These are phyloP conservation scores for Bradypodion pumilum DNA, from an alignment of 2,797 vertebrate genomes.

Conservation along the genomic window DNA sequence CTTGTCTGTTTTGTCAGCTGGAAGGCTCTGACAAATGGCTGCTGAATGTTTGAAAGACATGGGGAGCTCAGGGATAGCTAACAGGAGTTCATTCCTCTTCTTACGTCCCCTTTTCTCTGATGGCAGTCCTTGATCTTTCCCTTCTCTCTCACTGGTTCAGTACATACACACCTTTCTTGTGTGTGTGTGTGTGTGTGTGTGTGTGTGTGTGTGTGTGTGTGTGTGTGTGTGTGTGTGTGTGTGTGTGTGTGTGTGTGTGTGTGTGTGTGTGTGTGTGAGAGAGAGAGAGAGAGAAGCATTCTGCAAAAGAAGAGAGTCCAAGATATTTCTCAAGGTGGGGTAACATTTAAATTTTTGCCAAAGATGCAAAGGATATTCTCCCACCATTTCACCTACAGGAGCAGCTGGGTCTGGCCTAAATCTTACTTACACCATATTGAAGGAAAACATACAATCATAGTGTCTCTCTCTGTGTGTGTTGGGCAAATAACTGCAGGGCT, in stretches of 20 bases:
- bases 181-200: too few relatives aligned
- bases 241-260: too few relatives aligned
- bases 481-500: too few relatives aligned
- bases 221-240: too few relatives aligned
- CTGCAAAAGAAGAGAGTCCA: neutral
- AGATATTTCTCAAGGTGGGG: neutral
- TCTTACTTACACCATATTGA: too few relatives aligned
- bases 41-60: neutral
- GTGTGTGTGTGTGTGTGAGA: too few relatives aligned
- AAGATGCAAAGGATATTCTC: too few relatives aligned
- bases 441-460: too few relatives aligned
- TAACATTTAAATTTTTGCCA: too few relatives aligned
- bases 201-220: too few relatives aligned
- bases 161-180: too few relatives aligned
- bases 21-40: neutral
- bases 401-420: neutral
- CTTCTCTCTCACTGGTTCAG: neutral
- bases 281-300: neutral
- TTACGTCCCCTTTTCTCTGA: neutral
- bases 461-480: too few relatives aligned
- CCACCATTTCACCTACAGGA: neutral
- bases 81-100: neutral
- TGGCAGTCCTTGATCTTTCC: neutral
- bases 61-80: neutral
- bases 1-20: neutral